Evolutionary conservation across 2,888 invertebrate genomes (phyloP).

Genomic region (Mythimna loreyi): DNA sequence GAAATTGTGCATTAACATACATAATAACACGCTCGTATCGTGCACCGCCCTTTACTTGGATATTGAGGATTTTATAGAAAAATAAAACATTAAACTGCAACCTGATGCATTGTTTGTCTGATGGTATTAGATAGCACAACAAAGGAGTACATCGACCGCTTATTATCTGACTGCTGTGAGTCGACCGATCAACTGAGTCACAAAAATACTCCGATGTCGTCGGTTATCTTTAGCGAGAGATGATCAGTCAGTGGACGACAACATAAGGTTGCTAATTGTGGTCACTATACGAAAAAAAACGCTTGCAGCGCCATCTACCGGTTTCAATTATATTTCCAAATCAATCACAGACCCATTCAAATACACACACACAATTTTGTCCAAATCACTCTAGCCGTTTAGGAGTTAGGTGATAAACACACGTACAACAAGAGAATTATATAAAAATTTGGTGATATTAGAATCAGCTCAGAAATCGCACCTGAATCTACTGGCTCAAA

Average conservation of each 20-base stretch:
- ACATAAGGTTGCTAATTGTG: background rate
- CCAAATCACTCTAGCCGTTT: too few species aligned
- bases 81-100: slow-evolving; percentile 36
- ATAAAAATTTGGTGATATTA: too few species aligned
- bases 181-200: slow-evolving; percentile 1
- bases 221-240: background rate
- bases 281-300: too few species aligned
- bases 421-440: too few species aligned
- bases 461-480: too few species aligned
- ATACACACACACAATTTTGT: too few species aligned
- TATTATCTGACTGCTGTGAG: slow-evolving; percentile 27
- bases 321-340: too few species aligned
- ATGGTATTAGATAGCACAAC: slow-evolving; percentile 19
- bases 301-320: too few species aligned
- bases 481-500: too few species aligned
- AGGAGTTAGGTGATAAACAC: too few species aligned
- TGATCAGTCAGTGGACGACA: background rate
- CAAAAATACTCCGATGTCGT: background rate
- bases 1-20: slow-evolving; percentile 72
- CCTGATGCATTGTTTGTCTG: slow-evolving; percentile 36
- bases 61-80: slow-evolving; percentile 51
- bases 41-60: slow-evolving; percentile 56
- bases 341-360: too few species aligned
- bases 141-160: slow-evolving; percentile 35
- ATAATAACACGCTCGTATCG: slow-evolving; percentile 64